A percentile compares a stretch with the other conserved stretches of the same genome.
phyloP scores from a whole-genome alignment of 1,140 invertebrate genomes.

The Berghia stephanieae region DNA sequence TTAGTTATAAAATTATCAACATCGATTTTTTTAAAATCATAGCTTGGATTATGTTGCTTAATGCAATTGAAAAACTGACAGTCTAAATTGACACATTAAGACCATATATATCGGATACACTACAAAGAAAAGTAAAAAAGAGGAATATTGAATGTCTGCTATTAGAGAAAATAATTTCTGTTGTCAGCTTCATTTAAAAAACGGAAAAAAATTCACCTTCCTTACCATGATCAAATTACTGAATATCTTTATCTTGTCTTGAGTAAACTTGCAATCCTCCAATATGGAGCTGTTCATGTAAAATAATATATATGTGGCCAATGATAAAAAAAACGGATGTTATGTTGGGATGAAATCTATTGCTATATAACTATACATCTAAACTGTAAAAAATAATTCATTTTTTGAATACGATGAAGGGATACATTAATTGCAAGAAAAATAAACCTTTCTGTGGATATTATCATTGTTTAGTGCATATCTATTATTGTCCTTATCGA shows the following conservation, averaged over 20 bases:
- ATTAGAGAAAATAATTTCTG: too few species aligned
- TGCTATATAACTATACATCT: background rate
- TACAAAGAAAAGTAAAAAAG: too few species aligned
- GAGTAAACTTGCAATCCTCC: constrained; percentile 51
- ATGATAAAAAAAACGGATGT: background rate
- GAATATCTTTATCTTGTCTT: constrained; percentile 45
- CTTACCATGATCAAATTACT: constrained; percentile 43
- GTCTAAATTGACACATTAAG: too few species aligned
- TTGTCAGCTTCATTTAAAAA: background rate
- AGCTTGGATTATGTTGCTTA: too few species aligned
- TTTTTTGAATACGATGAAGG: background rate
- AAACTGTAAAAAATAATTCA: background rate
- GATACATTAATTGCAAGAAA: background rate
- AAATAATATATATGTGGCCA: background rate
- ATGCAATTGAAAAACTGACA: too few species aligned
- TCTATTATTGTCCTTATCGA: too few species aligned
- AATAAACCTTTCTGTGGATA: too few species aligned
- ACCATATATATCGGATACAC: too few species aligned
- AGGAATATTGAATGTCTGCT: too few species aligned
- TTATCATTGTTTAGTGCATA: background rate
- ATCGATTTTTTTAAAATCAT: too few species aligned
- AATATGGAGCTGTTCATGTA: constrained; percentile 37
- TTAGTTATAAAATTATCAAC: too few species aligned
- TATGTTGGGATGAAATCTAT: background rate
- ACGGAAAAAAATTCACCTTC: too few species aligned